These are phyloP conservation scores for Brachionus rotundiformis DNA, from an alignment of 1,140 invertebrate genomes.

Conservation along the genomic window DNA sequence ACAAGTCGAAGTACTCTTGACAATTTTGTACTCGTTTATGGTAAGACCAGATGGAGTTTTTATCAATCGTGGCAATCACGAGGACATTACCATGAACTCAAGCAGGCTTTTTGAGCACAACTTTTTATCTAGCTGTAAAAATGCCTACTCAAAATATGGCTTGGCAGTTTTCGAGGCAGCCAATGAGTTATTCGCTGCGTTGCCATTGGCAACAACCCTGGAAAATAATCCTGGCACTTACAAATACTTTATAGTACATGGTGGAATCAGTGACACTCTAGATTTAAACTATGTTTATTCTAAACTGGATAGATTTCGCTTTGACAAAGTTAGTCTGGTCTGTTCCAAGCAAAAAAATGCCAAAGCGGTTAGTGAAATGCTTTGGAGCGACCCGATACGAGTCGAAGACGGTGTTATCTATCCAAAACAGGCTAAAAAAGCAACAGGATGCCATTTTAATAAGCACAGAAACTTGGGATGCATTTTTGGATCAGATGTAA, in stretches of 20 bases:
- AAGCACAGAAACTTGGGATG: conserved; percentile 1
- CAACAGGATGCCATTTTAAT: conserved; percentile 20
- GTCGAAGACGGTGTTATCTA: not conserved
- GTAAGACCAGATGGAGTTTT: conserved; percentile 11
- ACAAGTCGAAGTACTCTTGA: conserved; percentile 15
- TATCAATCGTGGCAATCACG: conserved; percentile 52
- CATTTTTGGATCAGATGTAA: conserved; percentile 20
- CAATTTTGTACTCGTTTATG: conserved; percentile 15
- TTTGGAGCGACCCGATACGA: conserved; percentile 27
- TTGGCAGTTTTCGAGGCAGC: not conserved
- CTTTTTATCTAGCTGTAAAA: not conserved
- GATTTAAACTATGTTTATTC: conserved; percentile 1
- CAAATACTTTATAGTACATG: conserved; percentile 27
- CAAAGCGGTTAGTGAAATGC: not conserved
- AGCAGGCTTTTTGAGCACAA: not conserved
- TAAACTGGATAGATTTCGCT: conserved; percentile 22
- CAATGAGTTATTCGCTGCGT: not conserved
- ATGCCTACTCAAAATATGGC: not conserved
- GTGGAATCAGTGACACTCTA: conserved; percentile 17
- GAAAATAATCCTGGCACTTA: not conserved
- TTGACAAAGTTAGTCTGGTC: not conserved
- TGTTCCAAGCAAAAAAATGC: not conserved
- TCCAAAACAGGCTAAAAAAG: not conserved
- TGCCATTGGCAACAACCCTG: conserved; percentile 23
- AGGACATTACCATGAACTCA: conserved; percentile 34